These are phyloP conservation scores for Protonibea diacanthus DNA, from an alignment of 2,797 vertebrate genomes.

Conservation along the genomic window DNA sequence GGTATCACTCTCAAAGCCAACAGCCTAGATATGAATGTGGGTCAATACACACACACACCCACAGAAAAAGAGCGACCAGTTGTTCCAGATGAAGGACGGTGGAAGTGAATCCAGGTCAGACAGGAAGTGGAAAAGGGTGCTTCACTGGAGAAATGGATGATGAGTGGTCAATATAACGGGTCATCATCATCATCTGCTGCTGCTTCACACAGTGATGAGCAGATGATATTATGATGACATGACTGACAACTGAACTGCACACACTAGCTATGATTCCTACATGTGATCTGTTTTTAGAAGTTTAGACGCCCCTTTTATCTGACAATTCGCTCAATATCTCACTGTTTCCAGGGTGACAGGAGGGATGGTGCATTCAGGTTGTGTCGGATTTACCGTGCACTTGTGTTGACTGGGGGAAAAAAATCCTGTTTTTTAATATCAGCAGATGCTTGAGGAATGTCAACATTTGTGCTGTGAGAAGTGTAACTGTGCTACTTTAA, in stretches of 20 bases:
- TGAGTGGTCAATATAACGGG: neutral
- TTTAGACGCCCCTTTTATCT: neutral
- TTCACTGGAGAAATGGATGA: neutral
- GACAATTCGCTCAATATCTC: neutral
- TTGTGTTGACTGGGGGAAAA: neutral
- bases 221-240: neutral
- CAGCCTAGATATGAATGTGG: conserved; percentile 69
- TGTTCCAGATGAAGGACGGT: conserved; percentile 51
- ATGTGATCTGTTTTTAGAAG: neutral
- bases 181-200: neutral
- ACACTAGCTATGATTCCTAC: neutral
- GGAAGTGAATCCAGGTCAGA: conserved; percentile 63
- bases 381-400: neutral
- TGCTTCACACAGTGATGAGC: neutral
- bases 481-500: neutral
- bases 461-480: neutral
- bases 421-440: neutral
- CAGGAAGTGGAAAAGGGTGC: conserved; percentile 28
- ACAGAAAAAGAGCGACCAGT: conserved; percentile 31
- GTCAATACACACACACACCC: conserved; percentile 60
- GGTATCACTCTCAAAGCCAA: conserved; percentile 49
- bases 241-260: neutral
- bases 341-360: conserved; percentile 27
- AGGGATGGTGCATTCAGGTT: neutral
- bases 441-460: too few species aligned